These are phyloP conservation scores for Cheilosia pagana DNA, from an alignment of 2,888 invertebrate genomes.

Conservation along the genomic window DNA sequence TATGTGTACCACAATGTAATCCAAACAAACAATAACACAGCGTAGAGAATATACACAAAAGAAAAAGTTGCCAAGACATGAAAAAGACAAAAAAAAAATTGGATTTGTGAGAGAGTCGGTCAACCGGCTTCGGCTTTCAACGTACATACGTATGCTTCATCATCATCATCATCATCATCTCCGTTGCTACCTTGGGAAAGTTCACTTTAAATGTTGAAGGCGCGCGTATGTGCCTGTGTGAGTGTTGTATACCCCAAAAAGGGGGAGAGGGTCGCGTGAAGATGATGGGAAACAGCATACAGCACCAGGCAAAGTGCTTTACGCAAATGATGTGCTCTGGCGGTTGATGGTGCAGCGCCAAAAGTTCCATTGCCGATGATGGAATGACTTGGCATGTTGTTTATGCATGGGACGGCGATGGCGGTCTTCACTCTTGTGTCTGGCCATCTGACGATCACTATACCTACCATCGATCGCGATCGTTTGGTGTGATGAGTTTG, in stretches of 20 bases:
- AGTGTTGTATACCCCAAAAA: background rate
- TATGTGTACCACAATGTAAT: slow-evolving; percentile 47
- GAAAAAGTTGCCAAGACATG: slow-evolving; percentile 48
- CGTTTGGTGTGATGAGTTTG: slow-evolving; percentile 33
- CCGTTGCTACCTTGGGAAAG: slow-evolving; percentile 65
- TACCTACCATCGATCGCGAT: slow-evolving; percentile 36
- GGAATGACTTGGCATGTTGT: slow-evolving; percentile 54
- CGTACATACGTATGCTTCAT: slow-evolving; percentile 26
- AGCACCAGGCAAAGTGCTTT: slow-evolving; percentile 13
- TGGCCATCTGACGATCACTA: slow-evolving; percentile 44
- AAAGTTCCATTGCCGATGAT: slow-evolving; percentile 53
- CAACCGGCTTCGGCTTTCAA: slow-evolving; percentile 69
- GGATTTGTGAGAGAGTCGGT: slow-evolving; percentile 67
- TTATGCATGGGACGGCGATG: slow-evolving; percentile 28
- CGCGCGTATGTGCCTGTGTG: slow-evolving; percentile 16
- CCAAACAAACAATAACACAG: slow-evolving; percentile 53
- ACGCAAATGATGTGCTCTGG: slow-evolving; percentile 44
- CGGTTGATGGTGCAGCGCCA: slow-evolving; percentile 44
- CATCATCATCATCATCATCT: slow-evolving; percentile 45
- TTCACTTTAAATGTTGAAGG: slow-evolving; percentile 59
- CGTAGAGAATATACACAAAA: slow-evolving; percentile 49
- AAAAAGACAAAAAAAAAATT: slow-evolving; percentile 41
- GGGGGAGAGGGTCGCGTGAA: background rate
- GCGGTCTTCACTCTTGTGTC: slow-evolving; percentile 21
- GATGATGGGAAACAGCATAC: slow-evolving; percentile 41